Conservation (phyloP, 2,113 vertebrate species). For the Phainopepla nitens region DNA sequence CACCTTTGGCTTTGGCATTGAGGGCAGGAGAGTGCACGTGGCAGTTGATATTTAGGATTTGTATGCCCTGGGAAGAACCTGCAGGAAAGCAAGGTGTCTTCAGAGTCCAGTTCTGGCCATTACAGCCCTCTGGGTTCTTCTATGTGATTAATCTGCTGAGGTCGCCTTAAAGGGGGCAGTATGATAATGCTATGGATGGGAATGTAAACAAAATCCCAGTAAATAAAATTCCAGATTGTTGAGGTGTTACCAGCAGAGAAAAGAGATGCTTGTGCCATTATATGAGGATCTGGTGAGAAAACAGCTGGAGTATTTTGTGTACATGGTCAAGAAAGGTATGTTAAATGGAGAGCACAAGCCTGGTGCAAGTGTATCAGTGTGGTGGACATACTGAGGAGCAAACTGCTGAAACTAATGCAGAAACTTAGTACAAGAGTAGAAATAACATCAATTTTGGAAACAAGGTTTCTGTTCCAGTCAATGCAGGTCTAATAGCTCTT, state of each 20-base stretch:
- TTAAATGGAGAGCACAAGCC: neutral
- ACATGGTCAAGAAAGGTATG: neutral
- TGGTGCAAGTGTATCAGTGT: neutral
- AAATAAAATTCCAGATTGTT: neutral
- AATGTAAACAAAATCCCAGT: neutral
- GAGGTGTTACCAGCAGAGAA: neutral
- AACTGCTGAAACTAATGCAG: neutral
- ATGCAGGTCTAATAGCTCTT: neutral
- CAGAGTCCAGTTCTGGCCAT: neutral
- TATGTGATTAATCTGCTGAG: neutral
- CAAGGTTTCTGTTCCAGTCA: neutral
- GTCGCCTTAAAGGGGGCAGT: neutral
- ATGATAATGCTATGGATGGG: neutral
- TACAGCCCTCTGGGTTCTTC: neutral
- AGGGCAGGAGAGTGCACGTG: neutral
- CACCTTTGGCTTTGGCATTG: neutral
- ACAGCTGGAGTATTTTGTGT: neutral
- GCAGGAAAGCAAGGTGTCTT: neutral
- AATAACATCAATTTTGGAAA: neutral
- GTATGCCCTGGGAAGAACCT: neutral
- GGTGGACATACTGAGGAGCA: accelerated
- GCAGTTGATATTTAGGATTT: neutral
- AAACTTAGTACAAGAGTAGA: neutral
- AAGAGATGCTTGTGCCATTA: neutral
- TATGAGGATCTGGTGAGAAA: neutral